phyloP scores from a whole-genome alignment of 2,797 vertebrate genomes.

The Avahi laniger region DNA sequence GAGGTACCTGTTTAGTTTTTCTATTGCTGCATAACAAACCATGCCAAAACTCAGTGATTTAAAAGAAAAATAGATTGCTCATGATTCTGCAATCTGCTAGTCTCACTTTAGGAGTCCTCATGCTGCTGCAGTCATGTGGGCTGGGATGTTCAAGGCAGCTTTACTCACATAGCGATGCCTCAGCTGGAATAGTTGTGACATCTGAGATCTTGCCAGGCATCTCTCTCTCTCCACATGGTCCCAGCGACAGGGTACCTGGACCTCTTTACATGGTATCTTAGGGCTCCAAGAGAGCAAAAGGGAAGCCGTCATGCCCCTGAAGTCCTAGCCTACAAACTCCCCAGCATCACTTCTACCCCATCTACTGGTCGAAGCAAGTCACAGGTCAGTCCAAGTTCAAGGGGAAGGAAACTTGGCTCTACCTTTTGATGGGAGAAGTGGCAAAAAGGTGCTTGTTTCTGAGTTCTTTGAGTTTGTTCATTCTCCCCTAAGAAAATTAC shows the following conservation, averaged over 20 bases:
- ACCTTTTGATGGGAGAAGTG: background rate
- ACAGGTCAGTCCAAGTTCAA: background rate
- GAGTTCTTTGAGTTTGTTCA: background rate
- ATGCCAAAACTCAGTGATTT: background rate
- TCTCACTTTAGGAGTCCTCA: background rate
- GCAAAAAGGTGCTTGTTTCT: background rate
- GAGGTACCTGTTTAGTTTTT: background rate
- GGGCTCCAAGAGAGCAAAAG: background rate
- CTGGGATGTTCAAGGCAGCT: background rate
- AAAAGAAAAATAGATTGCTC: background rate
- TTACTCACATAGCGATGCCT: background rate
- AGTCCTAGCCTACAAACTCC: background rate
- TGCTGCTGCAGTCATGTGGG: background rate
- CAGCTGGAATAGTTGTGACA: background rate
- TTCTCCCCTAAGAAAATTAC: background rate
- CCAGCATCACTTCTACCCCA: background rate
- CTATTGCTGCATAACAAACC: background rate
- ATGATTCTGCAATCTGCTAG: background rate
- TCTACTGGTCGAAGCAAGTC: background rate
- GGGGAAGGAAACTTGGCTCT: background rate
- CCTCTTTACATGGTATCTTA: background rate
- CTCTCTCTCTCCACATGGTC: background rate
- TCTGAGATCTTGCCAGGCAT: background rate
- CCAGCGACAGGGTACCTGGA: background rate
- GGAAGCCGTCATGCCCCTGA: background rate